A percentile compares a stretch with the other conserved stretches of the same genome.
phyloP scores from a whole-genome alignment of 2,797 vertebrate species.

The Phoebastria nigripes region DNA sequence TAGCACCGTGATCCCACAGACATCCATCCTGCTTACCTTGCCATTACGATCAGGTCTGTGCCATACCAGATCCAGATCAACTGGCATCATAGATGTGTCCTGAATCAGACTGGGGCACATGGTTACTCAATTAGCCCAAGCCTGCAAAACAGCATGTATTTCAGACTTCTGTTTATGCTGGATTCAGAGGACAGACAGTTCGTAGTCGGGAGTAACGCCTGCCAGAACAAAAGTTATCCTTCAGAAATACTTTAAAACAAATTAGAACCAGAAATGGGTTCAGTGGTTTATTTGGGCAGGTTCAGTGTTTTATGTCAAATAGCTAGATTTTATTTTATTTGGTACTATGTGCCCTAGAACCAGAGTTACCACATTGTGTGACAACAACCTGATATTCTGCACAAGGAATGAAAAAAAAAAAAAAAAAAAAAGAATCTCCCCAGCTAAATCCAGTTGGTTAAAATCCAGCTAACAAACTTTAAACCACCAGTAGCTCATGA shows the following conservation, averaged over 20 bases:
- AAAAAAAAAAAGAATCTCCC: not conserved
- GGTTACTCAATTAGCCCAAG: not conserved
- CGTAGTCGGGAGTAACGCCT: not conserved
- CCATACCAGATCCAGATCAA: not conserved
- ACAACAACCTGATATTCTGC: not conserved
- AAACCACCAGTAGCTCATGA: not conserved
- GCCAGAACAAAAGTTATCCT: not conserved
- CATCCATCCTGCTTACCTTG: not conserved
- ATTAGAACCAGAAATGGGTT: not conserved
- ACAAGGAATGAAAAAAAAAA: not conserved
- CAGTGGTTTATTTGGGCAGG: not conserved
- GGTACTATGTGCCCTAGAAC: not conserved
- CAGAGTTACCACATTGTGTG: not conserved
- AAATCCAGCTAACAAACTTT: not conserved
- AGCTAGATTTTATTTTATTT: not conserved
- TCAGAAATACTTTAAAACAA: slow-evolving; percentile 4
- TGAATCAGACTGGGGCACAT: not conserved
- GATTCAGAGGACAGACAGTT: not conserved
- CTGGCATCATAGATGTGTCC: not conserved
- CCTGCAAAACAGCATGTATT: not conserved
- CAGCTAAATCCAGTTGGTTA: not conserved
- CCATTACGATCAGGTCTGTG: not conserved
- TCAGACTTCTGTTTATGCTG: not conserved
- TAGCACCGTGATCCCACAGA: not conserved
- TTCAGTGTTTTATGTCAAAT: not conserved